phyloP scores from a whole-genome alignment of 2,888 invertebrate genomes.

The Lasius fuliginosus region DNA sequence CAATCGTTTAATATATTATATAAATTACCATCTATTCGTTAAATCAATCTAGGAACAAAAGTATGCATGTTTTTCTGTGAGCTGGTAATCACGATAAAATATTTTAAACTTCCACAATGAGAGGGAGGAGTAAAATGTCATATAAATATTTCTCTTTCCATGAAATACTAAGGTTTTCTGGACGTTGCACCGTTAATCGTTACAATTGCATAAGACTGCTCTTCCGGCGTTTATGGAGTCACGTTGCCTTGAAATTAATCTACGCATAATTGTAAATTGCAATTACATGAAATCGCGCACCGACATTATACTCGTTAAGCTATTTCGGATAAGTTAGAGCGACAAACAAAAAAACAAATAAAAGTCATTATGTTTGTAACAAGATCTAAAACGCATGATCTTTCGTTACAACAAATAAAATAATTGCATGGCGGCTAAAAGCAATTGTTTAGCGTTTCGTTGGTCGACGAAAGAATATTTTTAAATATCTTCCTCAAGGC shows the following conservation, averaged over 20 bases:
- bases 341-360: constrained; percentile 11
- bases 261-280: constrained; percentile 48
- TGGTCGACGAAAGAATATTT: constrained; percentile 23
- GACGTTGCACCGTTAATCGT: neutral
- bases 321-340: constrained; percentile 50
- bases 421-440: constrained; percentile 23
- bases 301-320: constrained; percentile 62
- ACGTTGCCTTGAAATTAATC: constrained; percentile 34
- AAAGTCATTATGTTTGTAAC: constrained; percentile 6
- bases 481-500: constrained; percentile 37
- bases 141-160: neutral
- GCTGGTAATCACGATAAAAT: neutral
- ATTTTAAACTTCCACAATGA: neutral
- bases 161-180: neutral
- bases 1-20: neutral
- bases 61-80: neutral
- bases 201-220: constrained; percentile 25
- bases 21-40: neutral
- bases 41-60: neutral
- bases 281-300: constrained; percentile 54
- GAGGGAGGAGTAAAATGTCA: neutral
- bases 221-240: constrained; percentile 8
- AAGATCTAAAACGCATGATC: constrained; percentile 9
- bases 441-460: constrained; percentile 36
- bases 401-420: constrained; percentile 26